phyloP scores from a whole-genome alignment of 64 coral and sea anemone species.

The Anthopleura sola region DNA sequence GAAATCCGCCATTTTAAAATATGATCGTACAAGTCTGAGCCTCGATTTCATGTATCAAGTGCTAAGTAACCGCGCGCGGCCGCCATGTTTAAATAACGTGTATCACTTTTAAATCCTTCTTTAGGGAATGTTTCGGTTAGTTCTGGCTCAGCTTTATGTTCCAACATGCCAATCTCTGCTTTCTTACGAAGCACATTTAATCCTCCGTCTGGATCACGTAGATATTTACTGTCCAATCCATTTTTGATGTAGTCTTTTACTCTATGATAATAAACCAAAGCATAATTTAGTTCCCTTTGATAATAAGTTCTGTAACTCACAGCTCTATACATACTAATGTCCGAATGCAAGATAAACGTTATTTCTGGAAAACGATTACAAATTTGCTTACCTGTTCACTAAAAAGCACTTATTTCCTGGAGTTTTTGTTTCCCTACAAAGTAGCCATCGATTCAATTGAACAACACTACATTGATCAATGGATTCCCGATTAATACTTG shows the following conservation, averaged over 20 bases:
- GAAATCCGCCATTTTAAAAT: no score
- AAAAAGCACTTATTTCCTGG: background rate
- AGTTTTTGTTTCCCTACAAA: slow-evolving; percentile 26
- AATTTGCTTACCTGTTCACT: background rate
- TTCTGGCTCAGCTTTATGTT: slow-evolving; percentile 22
- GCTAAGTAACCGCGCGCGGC: no score
- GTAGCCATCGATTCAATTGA: slow-evolving; percentile 17
- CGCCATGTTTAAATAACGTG: no score
- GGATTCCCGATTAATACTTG: background rate
- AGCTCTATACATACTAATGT: background rate
- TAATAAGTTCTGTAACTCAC: background rate
- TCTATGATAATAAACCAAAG: no score
- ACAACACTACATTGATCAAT: slow-evolving; percentile 17
- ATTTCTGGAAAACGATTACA: background rate
- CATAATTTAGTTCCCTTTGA: no score
- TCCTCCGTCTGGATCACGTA: slow-evolving; percentile 31
- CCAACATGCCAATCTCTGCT: slow-evolving; percentile 12
- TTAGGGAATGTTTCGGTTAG: slow-evolving; percentile 14
- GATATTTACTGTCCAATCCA: background rate
- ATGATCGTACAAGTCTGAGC: no score
- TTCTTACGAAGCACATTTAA: slow-evolving; percentile 8
- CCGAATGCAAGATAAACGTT: background rate
- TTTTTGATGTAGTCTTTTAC: slow-evolving; percentile 29
- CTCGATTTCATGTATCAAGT: no score
- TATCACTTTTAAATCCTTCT: slow-evolving; percentile 1